phyloP scores from a whole-genome alignment of 1,140 invertebrate species.

The Sweltsa coloradensis region DNA sequence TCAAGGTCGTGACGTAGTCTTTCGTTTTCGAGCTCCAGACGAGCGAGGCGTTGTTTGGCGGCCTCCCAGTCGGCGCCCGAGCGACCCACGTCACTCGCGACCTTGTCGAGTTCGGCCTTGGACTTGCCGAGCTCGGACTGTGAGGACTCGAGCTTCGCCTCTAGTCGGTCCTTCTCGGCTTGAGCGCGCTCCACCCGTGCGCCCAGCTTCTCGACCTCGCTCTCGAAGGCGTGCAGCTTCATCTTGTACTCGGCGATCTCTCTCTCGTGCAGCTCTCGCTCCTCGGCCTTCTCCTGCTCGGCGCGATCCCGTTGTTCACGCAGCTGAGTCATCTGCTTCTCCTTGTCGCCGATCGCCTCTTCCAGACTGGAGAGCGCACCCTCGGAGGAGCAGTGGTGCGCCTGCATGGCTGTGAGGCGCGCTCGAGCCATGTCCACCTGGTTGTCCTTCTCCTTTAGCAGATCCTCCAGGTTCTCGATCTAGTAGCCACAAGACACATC shows the following conservation, averaged over 20 bases:
- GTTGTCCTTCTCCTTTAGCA: constrained; percentile 95
- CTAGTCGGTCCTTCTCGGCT: constrained; percentile 79
- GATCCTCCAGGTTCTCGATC: constrained; percentile 95
- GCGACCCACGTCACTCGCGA: constrained; percentile 74
- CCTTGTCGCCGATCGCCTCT: constrained; percentile 92
- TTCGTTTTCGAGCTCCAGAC: constrained; percentile 83
- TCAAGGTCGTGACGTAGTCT: constrained; percentile 73
- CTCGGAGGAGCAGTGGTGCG: constrained; percentile 83
- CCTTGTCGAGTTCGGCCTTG: constrained; percentile 84
- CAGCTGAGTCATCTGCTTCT: constrained; percentile 88
- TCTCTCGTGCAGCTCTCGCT: constrained; percentile 84
- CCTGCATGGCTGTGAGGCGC: constrained; percentile 78
- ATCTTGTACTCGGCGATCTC: constrained; percentile 92
- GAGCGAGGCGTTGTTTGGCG: constrained; percentile 70
- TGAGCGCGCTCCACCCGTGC: constrained; percentile 74
- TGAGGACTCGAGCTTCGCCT: constrained; percentile 80
- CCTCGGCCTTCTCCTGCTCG: constrained; percentile 94
- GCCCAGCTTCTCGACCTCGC: constrained; percentile 77
- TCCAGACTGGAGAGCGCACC: constrained; percentile 84
- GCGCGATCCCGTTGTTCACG: constrained; percentile 85
- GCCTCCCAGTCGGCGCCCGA: constrained; percentile 82
- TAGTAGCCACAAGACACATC: constrained; percentile 29
- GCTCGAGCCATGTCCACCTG: constrained; percentile 91
- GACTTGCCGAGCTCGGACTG: constrained; percentile 88
- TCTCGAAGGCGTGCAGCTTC: constrained; percentile 81